Evolutionary conservation across 2,113 vertebrate genomes (phyloP).

Genomic region (Halichoerus grypus): DNA sequence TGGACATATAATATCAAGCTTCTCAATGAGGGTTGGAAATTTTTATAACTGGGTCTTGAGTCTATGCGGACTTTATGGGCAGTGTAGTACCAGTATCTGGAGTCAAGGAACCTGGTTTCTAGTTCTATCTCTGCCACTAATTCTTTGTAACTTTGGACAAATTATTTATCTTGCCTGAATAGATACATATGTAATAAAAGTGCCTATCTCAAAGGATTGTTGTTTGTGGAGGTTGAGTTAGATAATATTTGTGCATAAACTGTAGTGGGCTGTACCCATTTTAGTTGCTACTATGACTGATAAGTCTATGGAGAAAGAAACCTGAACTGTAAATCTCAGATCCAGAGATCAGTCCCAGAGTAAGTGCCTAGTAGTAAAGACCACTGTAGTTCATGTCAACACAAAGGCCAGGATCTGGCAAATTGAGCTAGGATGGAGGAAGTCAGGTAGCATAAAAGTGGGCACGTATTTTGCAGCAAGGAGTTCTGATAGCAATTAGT

Average conservation of each 20-base stretch:
- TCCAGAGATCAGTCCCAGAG: not conserved
- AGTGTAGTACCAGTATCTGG: not conserved
- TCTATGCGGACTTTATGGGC: not conserved
- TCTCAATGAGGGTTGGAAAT: not conserved
- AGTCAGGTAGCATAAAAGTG: not conserved
- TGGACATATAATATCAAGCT: not conserved
- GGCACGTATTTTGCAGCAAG: not conserved
- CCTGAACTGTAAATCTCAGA: not conserved
- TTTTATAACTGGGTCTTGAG: not conserved
- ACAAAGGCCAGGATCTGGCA: not conserved
- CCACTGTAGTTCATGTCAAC: not conserved
- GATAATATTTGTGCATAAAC: not conserved
- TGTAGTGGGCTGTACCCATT: not conserved
- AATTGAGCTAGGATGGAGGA: not conserved
- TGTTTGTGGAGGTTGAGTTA: not conserved
- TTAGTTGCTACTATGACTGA: not conserved
- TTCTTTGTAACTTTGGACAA: not conserved
- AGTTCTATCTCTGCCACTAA: not conserved
- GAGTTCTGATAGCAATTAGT: not conserved
- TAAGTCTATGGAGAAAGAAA: not conserved
- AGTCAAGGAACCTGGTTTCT: not conserved
- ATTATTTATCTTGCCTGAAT: not conserved
- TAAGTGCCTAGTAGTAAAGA: not conserved
- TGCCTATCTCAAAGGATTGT: not conserved
- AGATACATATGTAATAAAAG: not conserved